Conservation (phyloP, 2,113 vertebrate genomes). For the Steatornis caripensis region DNA sequence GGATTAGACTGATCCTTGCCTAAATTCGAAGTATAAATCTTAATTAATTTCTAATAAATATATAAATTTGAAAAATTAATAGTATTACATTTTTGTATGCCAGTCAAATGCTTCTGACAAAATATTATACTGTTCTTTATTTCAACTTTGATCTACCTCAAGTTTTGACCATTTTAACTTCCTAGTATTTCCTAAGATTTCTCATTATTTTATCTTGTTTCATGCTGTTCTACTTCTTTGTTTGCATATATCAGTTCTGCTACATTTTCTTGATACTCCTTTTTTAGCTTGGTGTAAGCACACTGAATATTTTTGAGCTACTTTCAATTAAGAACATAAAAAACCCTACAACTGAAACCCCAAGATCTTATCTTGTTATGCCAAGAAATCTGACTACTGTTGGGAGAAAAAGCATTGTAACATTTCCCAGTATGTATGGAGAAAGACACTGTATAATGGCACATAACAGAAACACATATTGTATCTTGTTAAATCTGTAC, state of each 20-base stretch:
- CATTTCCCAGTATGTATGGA: background rate
- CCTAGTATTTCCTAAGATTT: background rate
- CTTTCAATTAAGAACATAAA: background rate
- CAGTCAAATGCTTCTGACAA: background rate
- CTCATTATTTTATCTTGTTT: slow-evolving; percentile 22
- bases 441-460: background rate
- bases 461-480: background rate
- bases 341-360: background rate
- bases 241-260: background rate
- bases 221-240: background rate
- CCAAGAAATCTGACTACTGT: background rate
- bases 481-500: background rate
- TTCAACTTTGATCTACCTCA: background rate
- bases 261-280: background rate
- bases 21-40: background rate
- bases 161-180: background rate
- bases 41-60: background rate
- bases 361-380: background rate
- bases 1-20: background rate
- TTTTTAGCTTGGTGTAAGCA: background rate
- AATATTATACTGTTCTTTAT: background rate
- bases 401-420: background rate
- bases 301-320: background rate
- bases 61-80: background rate
- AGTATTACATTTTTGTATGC: background rate